Evolutionary conservation across 2,888 invertebrate species (phyloP), one percentile per base, ranked within the genome.

Genomic region (Pecten maximus): DNA sequence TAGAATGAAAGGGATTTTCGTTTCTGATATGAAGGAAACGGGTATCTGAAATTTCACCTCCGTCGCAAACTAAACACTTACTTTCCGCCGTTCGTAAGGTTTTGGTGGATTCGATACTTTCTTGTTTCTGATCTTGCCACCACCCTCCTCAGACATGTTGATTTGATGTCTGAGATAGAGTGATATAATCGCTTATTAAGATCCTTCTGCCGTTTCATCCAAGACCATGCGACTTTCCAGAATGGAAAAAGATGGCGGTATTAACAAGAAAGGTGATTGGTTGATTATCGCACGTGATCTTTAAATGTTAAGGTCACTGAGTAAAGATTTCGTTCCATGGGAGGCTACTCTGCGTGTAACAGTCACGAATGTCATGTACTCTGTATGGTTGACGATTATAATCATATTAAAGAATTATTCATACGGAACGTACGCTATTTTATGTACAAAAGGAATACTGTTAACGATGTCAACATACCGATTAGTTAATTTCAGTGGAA

Each of bases 1-100:
- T 8, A 2, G 48, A 48, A 48, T 48, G 48, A 48, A 48, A 16
- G 1, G 12, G 15, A 48, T 10, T 48, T 12, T 48, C 48, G 19
- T 48, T 48, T 48, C 48, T 10, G 54, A 54, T 54, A 6, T 23
- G 54, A 54, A 50, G 19, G 23, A 23, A 23, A 23, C 23, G 23
- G 23, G 23, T 23, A 19, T 54, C 16, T 48, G 40, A 40, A 23
- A 40, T 89, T n/a, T 74, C 40, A 40, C 23, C 23, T 89, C 28
- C 28, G 28, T 40, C 40, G n/a, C 2, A 89, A 44, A n/a, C n/a
- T n/a, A n/a, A n/a, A n/a, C 87, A 89, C 93, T 93, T 93, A 94
- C 94, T 93, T 94, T 93, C 90, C 93, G 90, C 48, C 93, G 91
- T 87, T 94, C 93, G 89, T 94, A 94, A 6, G 94, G 94, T 90